Evolutionary conservation across 2,797 vertebrate species (phyloP).

Genomic region (Siniperca scherzeri): DNA sequence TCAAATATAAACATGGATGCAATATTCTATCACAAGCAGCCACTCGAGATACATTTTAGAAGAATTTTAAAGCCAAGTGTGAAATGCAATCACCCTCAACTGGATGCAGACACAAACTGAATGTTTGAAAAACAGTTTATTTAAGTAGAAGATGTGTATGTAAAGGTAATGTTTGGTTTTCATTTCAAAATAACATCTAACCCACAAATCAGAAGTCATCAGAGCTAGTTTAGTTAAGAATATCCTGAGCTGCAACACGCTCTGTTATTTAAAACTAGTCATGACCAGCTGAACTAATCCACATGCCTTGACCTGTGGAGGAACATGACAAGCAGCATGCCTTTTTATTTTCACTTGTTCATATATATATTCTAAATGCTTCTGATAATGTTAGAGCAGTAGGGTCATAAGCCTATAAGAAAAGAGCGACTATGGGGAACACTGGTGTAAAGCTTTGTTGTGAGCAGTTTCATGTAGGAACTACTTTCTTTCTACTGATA

Average conservation of each 20-base stretch:
- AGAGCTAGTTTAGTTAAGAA: background rate
- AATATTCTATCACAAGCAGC: conserved; percentile 27
- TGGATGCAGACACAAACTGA: background rate
- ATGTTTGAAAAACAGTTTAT: background rate
- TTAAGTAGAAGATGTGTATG: background rate
- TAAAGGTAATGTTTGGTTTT: conserved; percentile 10
- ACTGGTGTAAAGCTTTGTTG: background rate
- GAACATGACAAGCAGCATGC: background rate
- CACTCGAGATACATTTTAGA: conserved; percentile 16
- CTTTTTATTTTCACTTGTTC: conserved; percentile 8
- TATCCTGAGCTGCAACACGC: conserved; percentile 1
- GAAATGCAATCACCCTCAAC: conserved; percentile 26
- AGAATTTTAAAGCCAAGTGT: conserved; percentile 11
- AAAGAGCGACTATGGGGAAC: background rate
- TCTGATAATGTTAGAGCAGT: background rate
- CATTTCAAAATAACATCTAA: conserved; percentile 5
- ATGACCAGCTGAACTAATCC: conserved; percentile 16
- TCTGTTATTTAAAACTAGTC: conserved; percentile 22
- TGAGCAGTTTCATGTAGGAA: too few species aligned
- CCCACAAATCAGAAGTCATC: background rate
- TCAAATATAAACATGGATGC: conserved; percentile 33
- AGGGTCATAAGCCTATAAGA: background rate
- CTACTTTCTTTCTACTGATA: too few species aligned
- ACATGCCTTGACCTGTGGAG: conserved; percentile 25
- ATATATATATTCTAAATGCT: background rate